phyloP scores from a whole-genome alignment of 2,113 vertebrate genomes.

The Seriola quinqueradiata region DNA sequence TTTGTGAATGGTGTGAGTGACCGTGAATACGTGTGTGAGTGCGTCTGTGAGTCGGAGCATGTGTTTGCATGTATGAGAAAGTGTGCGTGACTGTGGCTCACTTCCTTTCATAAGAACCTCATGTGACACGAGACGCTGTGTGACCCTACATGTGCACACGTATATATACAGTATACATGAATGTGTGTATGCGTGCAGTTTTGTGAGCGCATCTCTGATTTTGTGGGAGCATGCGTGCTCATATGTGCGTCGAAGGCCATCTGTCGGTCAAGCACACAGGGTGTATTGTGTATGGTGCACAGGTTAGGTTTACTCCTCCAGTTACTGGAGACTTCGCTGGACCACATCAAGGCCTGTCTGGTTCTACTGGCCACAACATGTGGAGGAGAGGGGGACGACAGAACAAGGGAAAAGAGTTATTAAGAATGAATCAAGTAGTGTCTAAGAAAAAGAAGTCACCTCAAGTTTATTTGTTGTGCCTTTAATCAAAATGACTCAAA shows the following conservation, averaged over 20 bases:
- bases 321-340: constrained; percentile 20
- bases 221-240: neutral
- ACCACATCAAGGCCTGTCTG: constrained; percentile 44
- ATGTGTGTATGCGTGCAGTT: constrained; percentile 7
- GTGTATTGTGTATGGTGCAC: constrained; percentile 52
- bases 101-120: constrained; percentile 63
- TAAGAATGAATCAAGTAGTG: constrained; percentile 10
- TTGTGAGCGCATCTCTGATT: neutral
- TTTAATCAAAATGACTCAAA: constrained; percentile 39
- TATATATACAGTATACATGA: neutral
- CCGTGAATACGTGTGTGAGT: constrained; percentile 51
- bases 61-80: constrained; percentile 70
- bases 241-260: constrained; percentile 42
- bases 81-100: constrained; percentile 57
- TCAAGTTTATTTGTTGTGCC: constrained; percentile 31
- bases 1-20: constrained; percentile 53
- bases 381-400: neutral
- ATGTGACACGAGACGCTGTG: constrained; percentile 56
- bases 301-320: constrained; percentile 39
- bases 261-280: constrained; percentile 61
- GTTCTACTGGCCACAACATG: neutral
- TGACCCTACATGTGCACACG: neutral
- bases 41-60: constrained; percentile 51
- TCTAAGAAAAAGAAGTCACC: constrained; percentile 6
- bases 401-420: constrained; percentile 8